These are phyloP conservation scores for Tetragonula carbonaria DNA, from an alignment of 2,888 invertebrate species.

Conservation along the genomic window DNA sequence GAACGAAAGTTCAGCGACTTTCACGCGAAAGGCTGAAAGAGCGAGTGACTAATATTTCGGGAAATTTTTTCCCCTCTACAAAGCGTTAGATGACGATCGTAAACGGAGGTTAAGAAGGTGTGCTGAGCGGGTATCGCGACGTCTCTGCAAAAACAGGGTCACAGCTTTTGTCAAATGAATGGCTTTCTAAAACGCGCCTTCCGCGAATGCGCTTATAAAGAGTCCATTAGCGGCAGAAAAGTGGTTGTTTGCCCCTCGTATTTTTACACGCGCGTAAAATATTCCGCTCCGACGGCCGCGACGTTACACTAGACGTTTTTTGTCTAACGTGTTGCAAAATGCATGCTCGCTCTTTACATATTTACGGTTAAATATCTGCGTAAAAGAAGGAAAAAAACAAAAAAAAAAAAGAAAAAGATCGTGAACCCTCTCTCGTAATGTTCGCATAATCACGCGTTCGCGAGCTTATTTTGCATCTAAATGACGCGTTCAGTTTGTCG, in stretches of 20 bases:
- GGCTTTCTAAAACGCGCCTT: constrained; percentile 3
- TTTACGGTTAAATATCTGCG: background rate
- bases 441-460: background rate
- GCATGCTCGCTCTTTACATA: background rate
- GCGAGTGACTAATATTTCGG: background rate
- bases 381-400: background rate
- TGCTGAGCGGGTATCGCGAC: background rate
- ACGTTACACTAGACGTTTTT: background rate
- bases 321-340: background rate
- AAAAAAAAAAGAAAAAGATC: too few species aligned
- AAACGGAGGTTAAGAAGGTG: background rate
- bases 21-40: too few species aligned
- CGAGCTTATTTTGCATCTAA: background rate
- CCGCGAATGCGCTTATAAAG: background rate
- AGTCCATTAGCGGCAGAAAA: constrained; percentile 1
- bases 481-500: background rate
- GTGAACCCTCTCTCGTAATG: background rate
- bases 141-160: background rate
- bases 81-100: background rate
- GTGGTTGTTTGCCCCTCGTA: background rate
- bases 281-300: too few species aligned
- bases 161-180: constrained; percentile 7
- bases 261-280: background rate
- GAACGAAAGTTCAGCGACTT: too few species aligned
- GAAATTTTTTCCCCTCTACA: background rate